Conservation (phyloP, 2,113 vertebrate genomes). For the Cyprinodon brontotheroides region DNA sequence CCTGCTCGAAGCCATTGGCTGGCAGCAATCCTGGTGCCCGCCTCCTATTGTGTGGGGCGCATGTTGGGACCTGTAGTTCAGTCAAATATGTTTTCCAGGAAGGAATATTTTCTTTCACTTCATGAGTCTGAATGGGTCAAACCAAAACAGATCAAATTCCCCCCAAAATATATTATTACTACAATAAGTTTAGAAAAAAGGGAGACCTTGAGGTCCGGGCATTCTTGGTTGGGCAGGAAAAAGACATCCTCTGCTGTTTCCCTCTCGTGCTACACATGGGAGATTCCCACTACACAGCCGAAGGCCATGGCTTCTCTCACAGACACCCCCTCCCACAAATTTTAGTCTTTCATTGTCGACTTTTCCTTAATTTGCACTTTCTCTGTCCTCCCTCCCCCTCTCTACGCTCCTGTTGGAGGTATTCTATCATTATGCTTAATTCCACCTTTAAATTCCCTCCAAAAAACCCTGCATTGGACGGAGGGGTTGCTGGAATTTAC, state of each 20-base stretch:
- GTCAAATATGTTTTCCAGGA: slow-evolving; percentile 17
- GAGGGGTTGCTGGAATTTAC: slow-evolving; percentile 36
- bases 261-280: slow-evolving; percentile 45
- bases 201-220: slow-evolving; percentile 41
- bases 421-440: slow-evolving; percentile 33
- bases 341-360: slow-evolving; percentile 35
- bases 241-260: slow-evolving; percentile 73
- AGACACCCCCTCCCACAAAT: slow-evolving; percentile 1
- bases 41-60: slow-evolving; percentile 50
- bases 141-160: background rate
- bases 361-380: slow-evolving; percentile 44
- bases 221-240: slow-evolving; percentile 69
- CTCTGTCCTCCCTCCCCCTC: slow-evolving; percentile 3
- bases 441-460: background rate
- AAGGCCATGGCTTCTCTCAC: slow-evolving; percentile 56
- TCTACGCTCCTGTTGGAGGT: slow-evolving; percentile 5
- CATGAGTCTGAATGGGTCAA: slow-evolving; percentile 16
- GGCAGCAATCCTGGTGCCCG: slow-evolving; percentile 42
- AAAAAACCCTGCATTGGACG: slow-evolving; percentile 10
- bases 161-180: background rate
- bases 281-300: slow-evolving; percentile 64
- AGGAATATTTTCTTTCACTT: slow-evolving; percentile 27
- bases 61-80: slow-evolving; percentile 75
- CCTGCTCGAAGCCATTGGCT: slow-evolving; percentile 67
- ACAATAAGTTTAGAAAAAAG: slow-evolving; percentile 19